Evolutionary conservation across 2,888 invertebrate genomes (phyloP).

Genomic region (Ormyrus thymus): DNA sequence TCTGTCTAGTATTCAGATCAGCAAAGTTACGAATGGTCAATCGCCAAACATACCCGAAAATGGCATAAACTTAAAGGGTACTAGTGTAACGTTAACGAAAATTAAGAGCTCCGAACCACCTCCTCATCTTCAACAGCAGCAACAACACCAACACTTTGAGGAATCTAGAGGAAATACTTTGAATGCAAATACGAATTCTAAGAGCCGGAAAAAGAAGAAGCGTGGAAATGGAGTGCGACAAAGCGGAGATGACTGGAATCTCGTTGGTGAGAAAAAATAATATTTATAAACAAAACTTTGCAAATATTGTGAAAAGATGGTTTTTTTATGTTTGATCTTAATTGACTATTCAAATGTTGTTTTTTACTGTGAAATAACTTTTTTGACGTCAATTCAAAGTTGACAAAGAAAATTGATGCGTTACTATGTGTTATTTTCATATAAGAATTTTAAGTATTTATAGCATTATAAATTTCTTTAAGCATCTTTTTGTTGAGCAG

Average conservation of each 20-base stretch:
- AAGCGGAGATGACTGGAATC: conserved; percentile 74
- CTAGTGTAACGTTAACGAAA: conserved; percentile 72
- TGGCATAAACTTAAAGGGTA: conserved; percentile 72
- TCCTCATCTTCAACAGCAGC: conserved; percentile 19
- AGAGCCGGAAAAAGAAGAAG: conserved; percentile 72
- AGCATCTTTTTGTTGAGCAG: no score
- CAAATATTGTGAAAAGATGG: conserved; percentile 49
- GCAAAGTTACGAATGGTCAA: conserved; percentile 65
- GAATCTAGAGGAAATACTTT: conserved; percentile 58
- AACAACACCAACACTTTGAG: conserved; percentile 42
- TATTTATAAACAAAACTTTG: conserved; percentile 53
- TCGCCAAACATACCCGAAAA: conserved; percentile 65
- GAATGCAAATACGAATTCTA: conserved; percentile 62
- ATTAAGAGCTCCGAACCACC: conserved; percentile 62
- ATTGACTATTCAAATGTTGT: no score
- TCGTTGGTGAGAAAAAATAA: conserved; percentile 74
- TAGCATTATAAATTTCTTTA: no score
- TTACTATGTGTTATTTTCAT: no score
- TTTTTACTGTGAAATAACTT: no score
- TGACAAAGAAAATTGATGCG: no score
- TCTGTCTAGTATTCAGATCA: conserved; percentile 72
- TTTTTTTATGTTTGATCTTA: conserved; percentile 14
- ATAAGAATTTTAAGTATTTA: no score
- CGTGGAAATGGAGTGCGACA: conserved; percentile 69
- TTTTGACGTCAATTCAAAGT: no score